Base-by-base conservation (phyloP, 2,797 vertebrate genomes). In the Lophotriccus pileatus region DNA sequence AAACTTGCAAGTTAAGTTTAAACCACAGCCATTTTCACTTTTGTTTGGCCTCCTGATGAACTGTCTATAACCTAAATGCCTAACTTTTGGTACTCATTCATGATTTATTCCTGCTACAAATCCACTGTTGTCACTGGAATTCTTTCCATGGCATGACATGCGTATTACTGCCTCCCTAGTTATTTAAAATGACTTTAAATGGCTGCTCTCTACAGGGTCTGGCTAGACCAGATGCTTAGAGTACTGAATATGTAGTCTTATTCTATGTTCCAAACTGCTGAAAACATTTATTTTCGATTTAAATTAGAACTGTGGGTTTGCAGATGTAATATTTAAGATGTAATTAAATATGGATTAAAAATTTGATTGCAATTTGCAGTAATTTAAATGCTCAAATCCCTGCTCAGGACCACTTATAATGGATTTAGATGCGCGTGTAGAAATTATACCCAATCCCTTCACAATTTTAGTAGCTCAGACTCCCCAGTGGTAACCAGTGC, bases 291-390 rank as follows among this genome's bases (percentile, higher is more conserved):
- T 73, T 87, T 92, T 80, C 44, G 49, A 20, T 75, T 75, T 56
- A 80, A 68, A 87, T 80, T 91, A 6, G 2, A 43, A 70, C 36
- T 63, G 8, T 39, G 22, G 12, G 5, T 70, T 90, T 77, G 37
- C 52, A 85, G 34, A 58, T 67, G n/a, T 28, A 90, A 55, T 85
- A 87, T 85, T 92, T 82, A 89, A 84, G 20, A 52, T 46, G 16
- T 14, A 81, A 72, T 96, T 92, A 91, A 87, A 59, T 16, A 27
- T 56, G 66, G 80, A 87, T 87, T 91, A 82, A 77, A 86, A 78
- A 36, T 62, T 79, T 89, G 17, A 91, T 80, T 81, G 41, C 53
- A 87, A 17, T 89, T 90, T 85, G 6, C 39, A 89, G 30, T 69
- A 74, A 84, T 53, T 92, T 84, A 74, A 85, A 77, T 14, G 88